phyloP scores from a whole-genome alignment of 2,888 invertebrate species.

The Pristionchus japonicus region DNA sequence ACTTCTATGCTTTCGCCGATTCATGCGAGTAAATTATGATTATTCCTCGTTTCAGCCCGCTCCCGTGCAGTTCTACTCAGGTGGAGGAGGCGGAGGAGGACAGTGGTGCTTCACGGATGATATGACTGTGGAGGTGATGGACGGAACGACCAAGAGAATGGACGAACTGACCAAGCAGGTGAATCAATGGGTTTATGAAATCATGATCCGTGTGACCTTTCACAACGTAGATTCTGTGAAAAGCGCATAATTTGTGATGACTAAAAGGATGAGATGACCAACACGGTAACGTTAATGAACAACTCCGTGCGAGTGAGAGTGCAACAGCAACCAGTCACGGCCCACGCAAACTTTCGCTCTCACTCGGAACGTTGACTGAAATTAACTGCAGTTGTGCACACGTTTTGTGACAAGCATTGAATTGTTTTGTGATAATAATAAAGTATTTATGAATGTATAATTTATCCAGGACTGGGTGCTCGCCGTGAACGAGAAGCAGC shows the following conservation, averaged over 20 bases:
- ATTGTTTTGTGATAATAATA: constrained; percentile 47
- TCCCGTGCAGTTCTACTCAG: neutral
- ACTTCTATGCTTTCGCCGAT: too few species aligned
- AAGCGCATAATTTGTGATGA: too few species aligned
- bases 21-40: too few species aligned
- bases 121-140: constrained; percentile 56
- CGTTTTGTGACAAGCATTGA: neutral
- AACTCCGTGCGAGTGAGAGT: too few species aligned
- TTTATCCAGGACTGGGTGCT: constrained; percentile 7
- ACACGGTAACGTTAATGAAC: too few species aligned
- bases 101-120: constrained; percentile 70
- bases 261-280: neutral
- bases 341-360: too few species aligned
- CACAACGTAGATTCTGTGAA: too few species aligned
- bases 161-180: constrained; percentile 63
- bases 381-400: too few species aligned
- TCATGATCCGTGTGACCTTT: too few species aligned
- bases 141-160: constrained; percentile 65
- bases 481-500: neutral
- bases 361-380: too few species aligned
- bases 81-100: constrained; percentile 49
- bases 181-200: too few species aligned
- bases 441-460: neutral
- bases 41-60: neutral
- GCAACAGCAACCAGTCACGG: too few species aligned